Conservation (phyloP, 92 coral and sea anemone genomes). For the Parazoanthus swiftii region DNA sequence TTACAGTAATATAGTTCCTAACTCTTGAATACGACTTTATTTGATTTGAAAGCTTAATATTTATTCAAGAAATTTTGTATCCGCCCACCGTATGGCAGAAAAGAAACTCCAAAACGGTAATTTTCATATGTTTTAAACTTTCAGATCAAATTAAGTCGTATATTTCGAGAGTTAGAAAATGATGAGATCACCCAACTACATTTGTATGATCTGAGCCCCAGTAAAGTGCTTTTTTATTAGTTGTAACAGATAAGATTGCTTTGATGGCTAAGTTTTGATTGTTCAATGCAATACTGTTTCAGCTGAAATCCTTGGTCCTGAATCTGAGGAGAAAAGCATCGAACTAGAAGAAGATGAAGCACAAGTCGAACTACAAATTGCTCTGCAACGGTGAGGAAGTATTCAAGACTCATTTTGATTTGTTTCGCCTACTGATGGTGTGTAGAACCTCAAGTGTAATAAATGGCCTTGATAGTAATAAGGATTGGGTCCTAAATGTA, state of each 20-base stretch:
- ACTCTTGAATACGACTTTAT: no score
- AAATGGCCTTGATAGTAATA: no score
- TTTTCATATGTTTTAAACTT: no score
- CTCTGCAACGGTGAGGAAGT: slow-evolving; percentile 76
- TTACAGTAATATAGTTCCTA: no score
- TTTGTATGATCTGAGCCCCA: not conserved
- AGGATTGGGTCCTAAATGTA: no score
- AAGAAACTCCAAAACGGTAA: no score
- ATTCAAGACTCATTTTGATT: not conserved
- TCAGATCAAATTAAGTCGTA: no score
- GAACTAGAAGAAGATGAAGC: slow-evolving; percentile 93
- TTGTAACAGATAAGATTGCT: not conserved
- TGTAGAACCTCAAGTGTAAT: no score
- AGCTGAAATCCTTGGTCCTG: slow-evolving; percentile 49
- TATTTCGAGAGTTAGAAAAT: not conserved
- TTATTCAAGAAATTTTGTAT: no score
- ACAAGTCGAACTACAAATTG: slow-evolving; percentile 91
- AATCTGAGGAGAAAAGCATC: slow-evolving; percentile 44
- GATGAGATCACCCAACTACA: not conserved
- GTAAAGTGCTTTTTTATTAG: not conserved
- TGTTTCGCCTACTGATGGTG: not conserved
- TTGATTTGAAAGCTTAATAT: no score
- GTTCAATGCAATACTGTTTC: not conserved
- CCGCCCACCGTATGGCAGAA: no score
- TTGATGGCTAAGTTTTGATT: not conserved